Percentiles rank a stretch among this genome's conserved stretches.
phyloP scores from a whole-genome alignment of 2,888 invertebrate genomes.

The Geophilus truncorum region DNA sequence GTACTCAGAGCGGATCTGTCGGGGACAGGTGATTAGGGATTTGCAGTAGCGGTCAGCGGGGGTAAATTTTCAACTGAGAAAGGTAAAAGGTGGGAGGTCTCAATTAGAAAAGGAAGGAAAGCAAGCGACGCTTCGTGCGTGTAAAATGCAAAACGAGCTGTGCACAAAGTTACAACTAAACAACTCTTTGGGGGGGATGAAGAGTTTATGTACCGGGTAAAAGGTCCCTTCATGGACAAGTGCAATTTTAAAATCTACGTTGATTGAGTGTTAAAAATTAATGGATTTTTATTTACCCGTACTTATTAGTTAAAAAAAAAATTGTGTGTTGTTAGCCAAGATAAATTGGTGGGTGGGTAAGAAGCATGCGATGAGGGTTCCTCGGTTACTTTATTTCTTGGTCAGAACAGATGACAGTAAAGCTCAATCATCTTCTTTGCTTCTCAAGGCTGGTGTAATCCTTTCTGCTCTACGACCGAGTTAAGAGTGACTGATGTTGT shows the following conservation, averaged over 20 bases:
- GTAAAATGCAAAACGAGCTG: neutral
- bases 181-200: neutral
- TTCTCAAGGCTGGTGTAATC: neutral
- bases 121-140: neutral
- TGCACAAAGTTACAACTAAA: neutral
- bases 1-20: neutral
- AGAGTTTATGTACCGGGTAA: neutral
- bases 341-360: neutral
- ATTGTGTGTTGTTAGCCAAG: neutral
- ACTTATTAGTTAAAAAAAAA: neutral
- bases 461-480: neutral
- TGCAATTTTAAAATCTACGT: neutral
- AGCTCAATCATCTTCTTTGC: neutral
- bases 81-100: neutral
- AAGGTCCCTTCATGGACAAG: neutral
- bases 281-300: neutral
- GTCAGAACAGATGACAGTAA: neutral
- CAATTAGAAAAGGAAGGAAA: neutral
- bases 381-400: neutral
- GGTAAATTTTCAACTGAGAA: neutral
- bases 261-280: neutral
- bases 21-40: neutral
- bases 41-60: neutral
- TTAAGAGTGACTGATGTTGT: neutral
- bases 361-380: neutral